Evolutionary conservation across 1,140 invertebrate species (phyloP).

Genomic region (Drosophila neocordata): DNA sequence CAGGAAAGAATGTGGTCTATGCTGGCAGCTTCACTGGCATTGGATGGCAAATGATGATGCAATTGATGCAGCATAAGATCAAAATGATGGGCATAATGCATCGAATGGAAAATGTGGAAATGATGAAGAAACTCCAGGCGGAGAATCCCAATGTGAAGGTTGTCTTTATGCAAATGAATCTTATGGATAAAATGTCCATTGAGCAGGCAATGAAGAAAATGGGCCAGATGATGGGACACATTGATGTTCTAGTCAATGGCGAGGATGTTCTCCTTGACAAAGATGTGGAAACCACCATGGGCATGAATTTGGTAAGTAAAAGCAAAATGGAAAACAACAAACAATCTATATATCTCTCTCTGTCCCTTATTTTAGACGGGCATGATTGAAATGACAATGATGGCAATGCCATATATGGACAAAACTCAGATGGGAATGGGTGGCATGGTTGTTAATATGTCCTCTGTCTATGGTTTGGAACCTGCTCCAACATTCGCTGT

Average conservation of each 20-base stretch:
- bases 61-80: constrained; percentile 69
- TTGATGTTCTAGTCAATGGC: constrained; percentile 76
- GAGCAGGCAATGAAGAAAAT: constrained; percentile 63
- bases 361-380: constrained; percentile 43
- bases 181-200: constrained; percentile 65
- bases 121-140: constrained; percentile 70
- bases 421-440: constrained; percentile 85
- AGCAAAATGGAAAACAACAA: too few species aligned
- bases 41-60: constrained; percentile 68
- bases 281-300: constrained; percentile 71
- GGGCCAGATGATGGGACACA: constrained; percentile 57
- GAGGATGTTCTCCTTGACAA: constrained; percentile 74
- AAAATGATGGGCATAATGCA: constrained; percentile 64
- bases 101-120: constrained; percentile 76
- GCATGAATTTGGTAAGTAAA: constrained; percentile 69
- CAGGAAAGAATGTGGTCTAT: constrained; percentile 73
- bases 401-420: constrained; percentile 83
- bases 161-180: constrained; percentile 64
- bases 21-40: constrained; percentile 69
- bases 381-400: constrained; percentile 64
- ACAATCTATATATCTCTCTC: neutral
- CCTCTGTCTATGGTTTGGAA: constrained; percentile 85
- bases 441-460: constrained; percentile 86
- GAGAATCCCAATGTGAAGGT: constrained; percentile 54
- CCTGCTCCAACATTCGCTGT: constrained; percentile 78